phyloP scores from a whole-genome alignment of 1,140 invertebrate species.

The Drosophila biarmipes region DNA sequence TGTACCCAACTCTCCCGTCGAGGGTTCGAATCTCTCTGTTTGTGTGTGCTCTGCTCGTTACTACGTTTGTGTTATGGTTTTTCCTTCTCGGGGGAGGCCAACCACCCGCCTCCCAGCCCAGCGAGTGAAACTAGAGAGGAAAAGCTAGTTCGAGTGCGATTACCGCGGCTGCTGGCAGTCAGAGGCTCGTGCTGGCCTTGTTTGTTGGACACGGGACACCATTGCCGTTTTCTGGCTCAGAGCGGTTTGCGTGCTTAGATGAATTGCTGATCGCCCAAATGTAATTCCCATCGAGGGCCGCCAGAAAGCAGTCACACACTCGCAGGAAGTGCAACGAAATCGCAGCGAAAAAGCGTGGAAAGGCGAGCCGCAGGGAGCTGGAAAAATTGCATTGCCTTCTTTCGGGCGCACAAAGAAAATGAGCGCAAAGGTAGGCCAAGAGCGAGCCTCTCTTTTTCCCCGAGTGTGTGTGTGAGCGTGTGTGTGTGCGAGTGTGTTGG shows the following conservation, averaged over 20 bases:
- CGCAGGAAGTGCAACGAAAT: slow-evolving; percentile 10
- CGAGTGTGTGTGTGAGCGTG: slow-evolving; percentile 18
- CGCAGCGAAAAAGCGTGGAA: not conserved
- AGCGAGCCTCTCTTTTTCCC: slow-evolving; percentile 33
- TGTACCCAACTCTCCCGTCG: not conserved
- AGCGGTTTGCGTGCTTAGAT: slow-evolving; percentile 12
- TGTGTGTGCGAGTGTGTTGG: not conserved
- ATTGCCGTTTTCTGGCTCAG: slow-evolving; percentile 8
- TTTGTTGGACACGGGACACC: slow-evolving; percentile 6
- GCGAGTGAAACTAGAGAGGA: slow-evolving; percentile 19
- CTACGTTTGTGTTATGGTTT: slow-evolving; percentile 58
- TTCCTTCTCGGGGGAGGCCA: slow-evolving; percentile 36
- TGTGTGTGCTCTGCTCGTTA: slow-evolving; percentile 43
- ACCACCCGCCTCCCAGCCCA: slow-evolving; percentile 5
- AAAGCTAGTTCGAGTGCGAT: slow-evolving; percentile 42
- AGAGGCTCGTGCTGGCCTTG: slow-evolving; percentile 13
- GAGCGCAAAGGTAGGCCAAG: slow-evolving; percentile 79
- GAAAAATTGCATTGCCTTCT: slow-evolving; percentile 64
- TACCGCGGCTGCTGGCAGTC: slow-evolving; percentile 35
- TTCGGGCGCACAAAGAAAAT: slow-evolving; percentile 79
- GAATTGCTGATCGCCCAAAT: not conserved
- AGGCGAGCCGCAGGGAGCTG: slow-evolving; percentile 26
- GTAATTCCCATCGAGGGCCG: not conserved
- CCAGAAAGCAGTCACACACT: not conserved
- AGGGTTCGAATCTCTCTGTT: slow-evolving; percentile 24